Evolutionary conservation across 1,140 invertebrate species (phyloP).

Genomic region (Lordiphosa collinella): DNA sequence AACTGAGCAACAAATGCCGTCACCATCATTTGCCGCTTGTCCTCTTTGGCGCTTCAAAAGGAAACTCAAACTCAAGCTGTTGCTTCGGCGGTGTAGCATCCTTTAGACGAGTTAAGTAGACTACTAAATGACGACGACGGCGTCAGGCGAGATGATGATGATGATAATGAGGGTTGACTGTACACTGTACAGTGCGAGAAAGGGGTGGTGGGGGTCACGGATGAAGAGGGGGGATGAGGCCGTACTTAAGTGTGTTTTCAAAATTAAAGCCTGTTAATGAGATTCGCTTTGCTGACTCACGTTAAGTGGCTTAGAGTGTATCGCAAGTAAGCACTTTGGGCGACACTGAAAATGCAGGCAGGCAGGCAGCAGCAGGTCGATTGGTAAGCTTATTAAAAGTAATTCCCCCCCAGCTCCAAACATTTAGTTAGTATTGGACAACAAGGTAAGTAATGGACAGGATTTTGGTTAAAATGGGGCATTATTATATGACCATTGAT

Average conservation of each 20-base stretch:
- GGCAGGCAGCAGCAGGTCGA: conserved; percentile 17
- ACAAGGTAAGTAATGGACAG: too few species aligned
- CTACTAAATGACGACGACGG: conserved; percentile 64
- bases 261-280: conserved; percentile 77
- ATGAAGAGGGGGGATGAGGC: conserved; percentile 10
- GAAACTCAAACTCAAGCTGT: conserved; percentile 69
- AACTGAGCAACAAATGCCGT: conserved; percentile 58
- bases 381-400: conserved; percentile 62
- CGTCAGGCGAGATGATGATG: conserved; percentile 43
- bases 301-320: conserved; percentile 74
- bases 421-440: conserved; percentile 19
- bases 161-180: conserved; percentile 47
- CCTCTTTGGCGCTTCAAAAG: conserved; percentile 28
- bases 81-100: conserved; percentile 45
- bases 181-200: background rate
- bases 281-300: conserved; percentile 76
- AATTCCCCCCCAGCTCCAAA: conserved; percentile 23
- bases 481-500: too few species aligned
- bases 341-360: conserved; percentile 7
- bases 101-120: conserved; percentile 75
- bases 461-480: too few species aligned
- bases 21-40: conserved; percentile 24
- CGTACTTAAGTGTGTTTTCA: conserved; percentile 74
- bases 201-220: background rate
- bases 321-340: conserved; percentile 69